These are phyloP conservation scores for Tenthredo mesomela DNA, from an alignment of 2,888 invertebrate genomes.

Conservation along the genomic window DNA sequence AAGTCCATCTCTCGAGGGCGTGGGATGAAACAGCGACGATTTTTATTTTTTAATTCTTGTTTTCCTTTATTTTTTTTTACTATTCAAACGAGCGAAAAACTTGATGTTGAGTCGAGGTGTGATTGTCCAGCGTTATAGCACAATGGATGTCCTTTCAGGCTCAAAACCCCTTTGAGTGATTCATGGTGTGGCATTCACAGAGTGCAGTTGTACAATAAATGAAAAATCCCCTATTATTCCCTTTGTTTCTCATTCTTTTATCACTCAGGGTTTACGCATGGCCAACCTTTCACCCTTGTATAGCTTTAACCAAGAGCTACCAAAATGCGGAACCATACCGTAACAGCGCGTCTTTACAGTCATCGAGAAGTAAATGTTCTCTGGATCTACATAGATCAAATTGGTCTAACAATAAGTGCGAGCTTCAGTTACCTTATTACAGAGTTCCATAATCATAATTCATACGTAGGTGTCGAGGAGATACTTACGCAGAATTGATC, in stretches of 20 bases:
- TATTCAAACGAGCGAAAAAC: slow-evolving; percentile 6
- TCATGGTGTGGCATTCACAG: slow-evolving; percentile 52
- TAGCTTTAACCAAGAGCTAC: background rate
- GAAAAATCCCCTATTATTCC: slow-evolving; percentile 45
- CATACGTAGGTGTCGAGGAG: background rate
- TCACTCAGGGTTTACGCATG: background rate
- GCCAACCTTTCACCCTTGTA: background rate
- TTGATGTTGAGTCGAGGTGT: slow-evolving; percentile 50
- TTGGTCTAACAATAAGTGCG: background rate
- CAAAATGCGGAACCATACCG: background rate
- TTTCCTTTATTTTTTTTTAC: background rate
- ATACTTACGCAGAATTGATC: background rate
- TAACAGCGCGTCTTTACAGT: background rate
- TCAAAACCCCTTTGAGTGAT: slow-evolving; percentile 20
- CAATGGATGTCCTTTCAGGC: slow-evolving; percentile 40
- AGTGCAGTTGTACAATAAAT: slow-evolving; percentile 36
- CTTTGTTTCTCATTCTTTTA: slow-evolving; percentile 17
- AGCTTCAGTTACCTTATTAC: background rate
- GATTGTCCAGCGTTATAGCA: slow-evolving; percentile 46
- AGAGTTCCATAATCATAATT: background rate
- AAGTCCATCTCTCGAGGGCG: background rate
- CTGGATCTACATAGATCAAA: background rate
- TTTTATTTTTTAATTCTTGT: background rate
- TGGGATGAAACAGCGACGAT: background rate
- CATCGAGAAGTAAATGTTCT: background rate